Conservation (phyloP, 2,888 invertebrate species). For the Terebella lapidaria region DNA sequence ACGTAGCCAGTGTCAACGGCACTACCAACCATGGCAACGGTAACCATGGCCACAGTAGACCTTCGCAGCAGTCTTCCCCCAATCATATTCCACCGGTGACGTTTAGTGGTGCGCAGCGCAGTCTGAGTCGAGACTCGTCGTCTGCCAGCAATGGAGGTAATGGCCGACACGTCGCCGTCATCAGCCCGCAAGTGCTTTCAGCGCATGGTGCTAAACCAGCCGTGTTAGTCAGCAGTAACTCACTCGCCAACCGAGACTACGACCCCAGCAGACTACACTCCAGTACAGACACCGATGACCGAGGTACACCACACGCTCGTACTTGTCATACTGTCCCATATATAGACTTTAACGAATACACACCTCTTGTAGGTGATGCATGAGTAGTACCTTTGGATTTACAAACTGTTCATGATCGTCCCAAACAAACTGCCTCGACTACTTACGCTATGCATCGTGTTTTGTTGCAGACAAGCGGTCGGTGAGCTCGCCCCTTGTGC, state of each 20-base stretch:
- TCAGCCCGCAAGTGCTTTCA: background rate
- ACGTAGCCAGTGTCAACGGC: background rate
- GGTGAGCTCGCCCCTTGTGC: too few relatives aligned
- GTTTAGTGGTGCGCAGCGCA: background rate
- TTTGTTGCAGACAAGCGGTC: too few relatives aligned
- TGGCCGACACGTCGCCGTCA: background rate
- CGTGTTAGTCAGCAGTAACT: background rate
- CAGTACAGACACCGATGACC: background rate
- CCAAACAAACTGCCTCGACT: too few relatives aligned
- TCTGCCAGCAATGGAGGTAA: background rate
- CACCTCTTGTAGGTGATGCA: too few relatives aligned
- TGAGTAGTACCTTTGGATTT: too few relatives aligned
- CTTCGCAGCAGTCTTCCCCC: background rate
- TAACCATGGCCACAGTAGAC: background rate
- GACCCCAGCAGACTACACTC: background rate
- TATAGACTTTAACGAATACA: too few relatives aligned
- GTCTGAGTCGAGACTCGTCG: background rate
- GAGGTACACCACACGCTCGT: background rate
- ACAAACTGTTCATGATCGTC: too few relatives aligned
- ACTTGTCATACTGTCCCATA: too few relatives aligned
- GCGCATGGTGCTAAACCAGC: background rate
- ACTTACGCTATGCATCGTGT: too few relatives aligned
- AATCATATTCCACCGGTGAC: background rate
- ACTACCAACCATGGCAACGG: too few relatives aligned
- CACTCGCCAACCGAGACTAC: background rate